Evolutionary conservation across 2,888 invertebrate species (phyloP).

Genomic region (Gibbula magus): DNA sequence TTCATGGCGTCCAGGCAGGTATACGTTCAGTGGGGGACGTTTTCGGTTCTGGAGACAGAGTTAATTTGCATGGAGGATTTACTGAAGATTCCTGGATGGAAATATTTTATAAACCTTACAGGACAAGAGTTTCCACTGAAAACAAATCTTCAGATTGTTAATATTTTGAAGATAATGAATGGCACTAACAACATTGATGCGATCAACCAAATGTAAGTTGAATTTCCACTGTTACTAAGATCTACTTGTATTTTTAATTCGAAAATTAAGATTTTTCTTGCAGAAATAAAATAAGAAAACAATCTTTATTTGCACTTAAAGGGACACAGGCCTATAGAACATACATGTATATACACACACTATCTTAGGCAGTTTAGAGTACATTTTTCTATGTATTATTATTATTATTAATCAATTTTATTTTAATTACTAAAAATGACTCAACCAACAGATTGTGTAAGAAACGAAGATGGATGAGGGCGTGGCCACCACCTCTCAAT

Average conservation of each 20-base stretch:
- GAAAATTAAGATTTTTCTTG: too few relatives aligned
- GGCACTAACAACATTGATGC: constrained; percentile 22
- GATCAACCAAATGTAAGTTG: background rate
- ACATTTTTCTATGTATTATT: too few relatives aligned
- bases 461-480: background rate
- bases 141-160: constrained; percentile 20
- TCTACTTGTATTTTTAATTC: too few relatives aligned
- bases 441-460: background rate
- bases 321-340: too few relatives aligned
- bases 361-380: too few relatives aligned
- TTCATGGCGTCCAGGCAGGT: background rate
- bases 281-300: too few relatives aligned
- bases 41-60: constrained; percentile 11
- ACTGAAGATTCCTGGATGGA: constrained; percentile 3
- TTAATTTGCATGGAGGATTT: constrained; percentile 22
- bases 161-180: background rate
- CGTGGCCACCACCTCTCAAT: background rate
- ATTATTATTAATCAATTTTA: too few relatives aligned
- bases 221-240: background rate
- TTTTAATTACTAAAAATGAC: too few relatives aligned
- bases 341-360: too few relatives aligned
- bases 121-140: constrained; percentile 23
- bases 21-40: background rate
- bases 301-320: too few relatives aligned
- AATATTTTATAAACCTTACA: constrained; percentile 25